phyloP scores from a whole-genome alignment of 2,797 vertebrate species.

The Darevskia nairensis region DNA sequence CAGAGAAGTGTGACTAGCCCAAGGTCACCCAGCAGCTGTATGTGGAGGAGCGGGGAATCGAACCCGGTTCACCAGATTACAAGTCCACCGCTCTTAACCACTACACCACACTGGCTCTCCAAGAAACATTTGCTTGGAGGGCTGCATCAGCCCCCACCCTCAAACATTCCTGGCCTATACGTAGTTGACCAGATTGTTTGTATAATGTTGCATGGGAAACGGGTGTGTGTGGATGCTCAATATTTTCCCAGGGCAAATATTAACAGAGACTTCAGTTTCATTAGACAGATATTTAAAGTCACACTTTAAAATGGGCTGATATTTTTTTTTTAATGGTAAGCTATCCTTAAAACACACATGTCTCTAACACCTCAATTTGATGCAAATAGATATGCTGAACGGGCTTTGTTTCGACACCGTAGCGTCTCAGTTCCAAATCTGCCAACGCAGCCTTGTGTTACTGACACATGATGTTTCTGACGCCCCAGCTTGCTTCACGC shows the following conservation, averaged over 20 bases:
- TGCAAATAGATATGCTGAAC: slow-evolving; percentile 26
- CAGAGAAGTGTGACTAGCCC: too few relatives aligned
- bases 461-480: slow-evolving; percentile 31
- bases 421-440: slow-evolving; percentile 12
- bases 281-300: slow-evolving; percentile 48
- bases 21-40: too few relatives aligned
- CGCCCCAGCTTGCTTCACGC: neutral
- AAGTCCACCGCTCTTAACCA: too few relatives aligned
- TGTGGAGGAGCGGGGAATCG: too few relatives aligned
- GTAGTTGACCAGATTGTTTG: slow-evolving; percentile 66
- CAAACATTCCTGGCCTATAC: slow-evolving; percentile 46
- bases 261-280: slow-evolving; percentile 58
- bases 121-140: too few relatives aligned
- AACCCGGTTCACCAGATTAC: too few relatives aligned
- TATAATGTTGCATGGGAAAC: slow-evolving; percentile 2
- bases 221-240: slow-evolving; percentile 29
- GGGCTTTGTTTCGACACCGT: neutral
- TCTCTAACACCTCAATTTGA: slow-evolving; percentile 43
- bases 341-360: slow-evolving; percentile 28
- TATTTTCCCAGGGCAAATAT: slow-evolving; percentile 51
- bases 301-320: slow-evolving; percentile 21
- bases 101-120: too few relatives aligned
- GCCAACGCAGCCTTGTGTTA: neutral
- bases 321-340: slow-evolving; percentile 19
- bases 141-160: too few relatives aligned